Base-by-base conservation (phyloP, 2,888 invertebrate genomes). In the Diloba caeruleocephala region DNA sequence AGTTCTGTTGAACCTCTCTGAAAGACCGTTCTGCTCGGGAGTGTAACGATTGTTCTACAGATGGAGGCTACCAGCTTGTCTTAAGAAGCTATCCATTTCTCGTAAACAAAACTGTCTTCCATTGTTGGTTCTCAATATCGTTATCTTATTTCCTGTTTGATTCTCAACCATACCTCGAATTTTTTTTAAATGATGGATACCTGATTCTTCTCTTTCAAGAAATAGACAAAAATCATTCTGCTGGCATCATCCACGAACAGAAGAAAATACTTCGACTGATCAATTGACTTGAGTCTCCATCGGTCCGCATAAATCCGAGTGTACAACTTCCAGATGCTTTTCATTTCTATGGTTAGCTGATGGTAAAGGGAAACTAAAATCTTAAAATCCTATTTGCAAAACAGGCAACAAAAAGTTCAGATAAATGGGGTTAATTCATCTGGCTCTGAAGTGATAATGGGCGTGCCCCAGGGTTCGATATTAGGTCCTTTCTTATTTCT, bases 231-330 rank as follows among this genome's bases (percentile, higher is more conserved):
- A 5, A 54, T 9, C 71, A 74, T 69, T 51, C 62, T 25, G 41
- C 66, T 66, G 44, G 46, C 64, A 56, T 85, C 80, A 66, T 84
- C 82, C 0, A 79, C 57, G 48, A 84, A 81, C 0, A 74, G 62
- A 0, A 82, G 45, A 58, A 64, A 69, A 12, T 69, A 72, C 25
- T 29, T 62, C 5, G 65, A n/a, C 3, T 29, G 34, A 14, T 51
- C 59, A 25, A 60, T 1, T 68, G n/a, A n/a, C n/a, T n/a, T n/a
- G n/a, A n/a, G n/a, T n/a, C 13, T n/a, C n/a, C n/a, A n/a, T n/a
- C n/a, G n/a, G n/a, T n/a, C n/a, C n/a, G n/a, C n/a, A n/a, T n/a
- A n/a, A n/a, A n/a, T n/a, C n/a, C n/a, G n/a, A n/a, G n/a, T n/a
- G n/a, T n/a, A n/a, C n/a, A n/a, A n/a, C n/a, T 23, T 69, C 59